These are phyloP conservation scores for Nyctereutes procyonoides DNA, from an alignment of 2,113 vertebrate species.

Conservation along the genomic window DNA sequence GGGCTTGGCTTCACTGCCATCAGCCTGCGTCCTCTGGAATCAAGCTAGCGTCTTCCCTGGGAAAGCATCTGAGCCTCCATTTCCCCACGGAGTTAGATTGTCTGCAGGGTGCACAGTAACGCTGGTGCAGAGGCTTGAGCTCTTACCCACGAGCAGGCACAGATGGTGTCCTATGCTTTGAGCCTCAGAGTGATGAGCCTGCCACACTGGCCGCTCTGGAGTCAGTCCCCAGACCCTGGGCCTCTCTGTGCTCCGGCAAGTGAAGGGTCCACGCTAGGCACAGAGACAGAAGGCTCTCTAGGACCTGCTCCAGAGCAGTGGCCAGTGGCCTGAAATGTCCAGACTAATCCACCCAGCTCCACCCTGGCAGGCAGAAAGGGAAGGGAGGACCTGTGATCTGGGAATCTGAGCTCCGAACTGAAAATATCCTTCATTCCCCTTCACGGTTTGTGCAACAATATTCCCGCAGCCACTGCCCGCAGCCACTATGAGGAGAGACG, in stretches of 20 bases:
- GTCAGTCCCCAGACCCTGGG: not conserved
- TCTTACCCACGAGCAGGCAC: not conserved
- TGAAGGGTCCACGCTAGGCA: not conserved
- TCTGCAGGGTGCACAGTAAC: rapidly evolving
- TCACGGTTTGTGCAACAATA: not conserved
- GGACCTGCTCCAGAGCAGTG: not conserved
- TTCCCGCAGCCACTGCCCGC: not conserved
- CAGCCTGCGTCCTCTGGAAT: not conserved
- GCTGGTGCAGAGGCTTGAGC: not conserved
- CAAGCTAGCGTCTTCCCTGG: not conserved
- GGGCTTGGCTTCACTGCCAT: not conserved
- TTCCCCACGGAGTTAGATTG: not conserved
- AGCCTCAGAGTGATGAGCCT: no score
- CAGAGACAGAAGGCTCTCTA: no score
- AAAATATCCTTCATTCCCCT: not conserved
- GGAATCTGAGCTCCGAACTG: not conserved
- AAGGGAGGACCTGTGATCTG: not conserved
- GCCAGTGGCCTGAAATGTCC: not conserved
- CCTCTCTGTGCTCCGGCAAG: not conserved
- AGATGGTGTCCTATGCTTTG: not conserved
- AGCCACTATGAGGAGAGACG: not conserved
- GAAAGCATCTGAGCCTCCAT: not conserved
- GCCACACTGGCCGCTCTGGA: not conserved
- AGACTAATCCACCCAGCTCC: not conserved
- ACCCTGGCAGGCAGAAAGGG: not conserved